Evolutionary conservation across 2,797 vertebrate genomes (phyloP).

Genomic region (Chloroceryle inda): DNA sequence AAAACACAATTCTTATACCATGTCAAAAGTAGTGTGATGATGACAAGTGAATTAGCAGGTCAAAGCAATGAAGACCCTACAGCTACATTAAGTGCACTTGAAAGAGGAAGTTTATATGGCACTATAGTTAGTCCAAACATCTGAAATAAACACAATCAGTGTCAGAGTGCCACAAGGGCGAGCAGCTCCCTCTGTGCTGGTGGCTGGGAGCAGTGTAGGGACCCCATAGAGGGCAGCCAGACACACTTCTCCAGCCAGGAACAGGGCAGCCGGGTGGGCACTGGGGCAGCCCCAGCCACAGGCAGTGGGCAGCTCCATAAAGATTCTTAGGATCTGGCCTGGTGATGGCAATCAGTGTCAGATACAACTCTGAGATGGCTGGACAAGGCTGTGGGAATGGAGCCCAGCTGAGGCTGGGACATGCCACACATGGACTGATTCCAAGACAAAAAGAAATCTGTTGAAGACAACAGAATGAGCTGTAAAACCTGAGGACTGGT

Average conservation of each 20-base stretch:
- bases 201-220: background rate
- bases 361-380: background rate
- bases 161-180: too few relatives aligned
- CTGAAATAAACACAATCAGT: background rate
- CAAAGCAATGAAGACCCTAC: background rate
- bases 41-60: background rate
- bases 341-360: fast-evolving
- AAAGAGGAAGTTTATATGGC: background rate
- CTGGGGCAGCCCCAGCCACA: background rate
- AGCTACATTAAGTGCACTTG: background rate
- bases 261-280: fast-evolving
- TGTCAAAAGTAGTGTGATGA: background rate
- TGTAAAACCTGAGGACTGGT: background rate
- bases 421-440: background rate
- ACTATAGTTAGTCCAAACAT: background rate
- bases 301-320: background rate
- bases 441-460: background rate
- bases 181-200: background rate
- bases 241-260: background rate
- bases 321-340: background rate
- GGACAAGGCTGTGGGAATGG: background rate
- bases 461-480: background rate
- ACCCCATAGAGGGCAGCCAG: background rate
- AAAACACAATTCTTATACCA: background rate
- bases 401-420: background rate